These are phyloP conservation scores for Helicoverpa zea DNA, from an alignment of 1,140 invertebrate genomes.

Conservation along the genomic window DNA sequence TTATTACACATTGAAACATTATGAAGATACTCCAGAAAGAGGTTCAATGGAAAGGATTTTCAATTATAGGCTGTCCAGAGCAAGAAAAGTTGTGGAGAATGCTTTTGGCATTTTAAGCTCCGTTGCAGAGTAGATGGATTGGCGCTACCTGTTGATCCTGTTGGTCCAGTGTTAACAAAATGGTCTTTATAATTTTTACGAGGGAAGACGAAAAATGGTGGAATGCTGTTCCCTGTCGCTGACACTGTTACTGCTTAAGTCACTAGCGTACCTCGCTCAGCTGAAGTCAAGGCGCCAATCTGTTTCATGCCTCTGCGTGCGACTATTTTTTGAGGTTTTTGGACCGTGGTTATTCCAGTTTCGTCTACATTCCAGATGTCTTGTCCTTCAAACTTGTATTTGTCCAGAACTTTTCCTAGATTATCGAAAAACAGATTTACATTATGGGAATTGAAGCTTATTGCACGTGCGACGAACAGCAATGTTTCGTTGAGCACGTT, in stretches of 20 bases:
- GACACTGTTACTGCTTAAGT: neutral
- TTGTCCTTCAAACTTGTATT: conserved; percentile 8
- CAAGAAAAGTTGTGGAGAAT: too few species aligned
- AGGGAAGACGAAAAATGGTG: neutral
- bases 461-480: too few species aligned
- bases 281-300: neutral
- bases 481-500: too few species aligned
- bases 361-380: conserved; percentile 7
- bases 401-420: neutral
- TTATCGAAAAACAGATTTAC: neutral
- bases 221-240: neutral
- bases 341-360: neutral
- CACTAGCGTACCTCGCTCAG: neutral
- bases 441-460: too few species aligned
- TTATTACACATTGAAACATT: neutral
- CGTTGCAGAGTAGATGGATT: too few species aligned
- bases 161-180: too few species aligned
- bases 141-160: too few species aligned
- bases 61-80: neutral
- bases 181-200: too few species aligned
- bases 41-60: conserved; percentile 15
- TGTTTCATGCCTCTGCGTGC: conserved; percentile 8
- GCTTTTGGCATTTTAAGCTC: neutral
- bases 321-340: neutral
- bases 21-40: conserved; percentile 11